phyloP scores from a whole-genome alignment of 1,140 invertebrate genomes.

The Trissolcus basalis region DNA sequence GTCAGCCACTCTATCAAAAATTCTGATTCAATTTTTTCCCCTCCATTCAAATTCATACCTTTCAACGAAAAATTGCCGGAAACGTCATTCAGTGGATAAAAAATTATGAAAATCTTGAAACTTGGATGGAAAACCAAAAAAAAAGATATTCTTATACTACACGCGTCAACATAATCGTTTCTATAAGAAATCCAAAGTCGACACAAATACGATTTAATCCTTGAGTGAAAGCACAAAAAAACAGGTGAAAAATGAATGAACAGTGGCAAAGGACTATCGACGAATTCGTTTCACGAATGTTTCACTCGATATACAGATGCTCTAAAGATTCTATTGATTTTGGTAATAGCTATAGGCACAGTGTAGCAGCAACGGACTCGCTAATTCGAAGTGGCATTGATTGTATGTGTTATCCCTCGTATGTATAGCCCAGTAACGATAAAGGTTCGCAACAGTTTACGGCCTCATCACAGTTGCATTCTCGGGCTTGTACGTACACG shows the following conservation, averaged over 20 bases:
- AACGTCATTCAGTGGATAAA: no score
- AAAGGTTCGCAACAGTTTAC: conserved; percentile 46
- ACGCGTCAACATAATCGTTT: no score
- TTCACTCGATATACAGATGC: conserved; percentile 18
- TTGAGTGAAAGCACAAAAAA: no score
- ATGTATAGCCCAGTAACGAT: conserved; percentile 38
- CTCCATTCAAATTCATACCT: no score
- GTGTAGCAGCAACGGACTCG: conserved; percentile 28
- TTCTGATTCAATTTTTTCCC: no score
- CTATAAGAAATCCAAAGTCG: no score
- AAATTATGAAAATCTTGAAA: no score
- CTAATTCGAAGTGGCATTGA: conserved; percentile 31
- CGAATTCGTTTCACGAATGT: conserved; percentile 1
- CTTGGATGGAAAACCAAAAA: no score
- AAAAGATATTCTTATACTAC: no score
- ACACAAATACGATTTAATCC: neutral
- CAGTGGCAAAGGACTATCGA: neutral
- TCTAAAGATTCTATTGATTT: conserved; percentile 25
- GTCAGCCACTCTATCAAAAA: no score
- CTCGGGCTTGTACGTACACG: conserved; percentile 33
- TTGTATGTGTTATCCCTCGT: conserved; percentile 19
- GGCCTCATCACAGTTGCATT: conserved; percentile 57
- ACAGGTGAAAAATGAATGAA: no score
- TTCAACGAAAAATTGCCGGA: no score
- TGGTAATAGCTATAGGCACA: conserved; percentile 26